These are phyloP conservation scores for Panagrolaimus sp. DNA, from an alignment of 1,140 invertebrate genomes.

Conservation along the genomic window DNA sequence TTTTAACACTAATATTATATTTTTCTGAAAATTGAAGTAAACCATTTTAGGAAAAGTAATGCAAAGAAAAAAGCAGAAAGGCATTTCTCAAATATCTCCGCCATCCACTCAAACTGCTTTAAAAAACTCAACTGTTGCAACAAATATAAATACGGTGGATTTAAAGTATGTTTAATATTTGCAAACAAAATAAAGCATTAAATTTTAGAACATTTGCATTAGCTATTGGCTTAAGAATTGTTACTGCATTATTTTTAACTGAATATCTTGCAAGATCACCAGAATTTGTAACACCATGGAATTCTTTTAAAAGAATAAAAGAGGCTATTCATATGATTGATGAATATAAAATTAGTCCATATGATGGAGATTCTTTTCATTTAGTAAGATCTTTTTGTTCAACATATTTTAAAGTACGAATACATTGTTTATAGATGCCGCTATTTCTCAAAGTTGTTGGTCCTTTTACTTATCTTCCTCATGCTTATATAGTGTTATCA, in stretches of 20 bases:
- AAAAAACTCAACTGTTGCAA: no score
- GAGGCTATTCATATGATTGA: slow-evolving; percentile 41
- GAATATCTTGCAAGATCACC: slow-evolving; percentile 30
- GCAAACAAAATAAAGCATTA: neutral
- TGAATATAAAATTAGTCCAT: slow-evolving; percentile 23
- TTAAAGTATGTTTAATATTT: neutral
- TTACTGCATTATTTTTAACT: slow-evolving; percentile 20
- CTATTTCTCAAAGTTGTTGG: slow-evolving; percentile 11
- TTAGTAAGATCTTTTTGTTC: slow-evolving; percentile 30
- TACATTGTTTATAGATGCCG: slow-evolving; percentile 37
- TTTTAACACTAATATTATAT: no score
- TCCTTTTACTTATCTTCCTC: slow-evolving; percentile 5
- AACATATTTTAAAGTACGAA: neutral
- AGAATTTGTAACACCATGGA: slow-evolving; percentile 41
- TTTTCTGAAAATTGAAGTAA: no score
- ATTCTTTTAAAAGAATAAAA: slow-evolving; percentile 37
- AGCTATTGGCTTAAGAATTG: slow-evolving; percentile 9
- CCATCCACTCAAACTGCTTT: no score
- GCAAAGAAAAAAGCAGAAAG: no score
- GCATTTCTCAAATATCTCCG: no score
- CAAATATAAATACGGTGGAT: no score
- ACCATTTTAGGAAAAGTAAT: no score
- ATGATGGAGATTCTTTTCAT: slow-evolving; percentile 49
- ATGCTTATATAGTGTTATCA: slow-evolving; percentile 15
- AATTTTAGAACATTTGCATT: slow-evolving; percentile 1